Evolutionary conservation across 2,797 vertebrate genomes (phyloP), one percentile per base, ranked within the genome.

Genomic region (Sebastes steindachneri): DNA sequence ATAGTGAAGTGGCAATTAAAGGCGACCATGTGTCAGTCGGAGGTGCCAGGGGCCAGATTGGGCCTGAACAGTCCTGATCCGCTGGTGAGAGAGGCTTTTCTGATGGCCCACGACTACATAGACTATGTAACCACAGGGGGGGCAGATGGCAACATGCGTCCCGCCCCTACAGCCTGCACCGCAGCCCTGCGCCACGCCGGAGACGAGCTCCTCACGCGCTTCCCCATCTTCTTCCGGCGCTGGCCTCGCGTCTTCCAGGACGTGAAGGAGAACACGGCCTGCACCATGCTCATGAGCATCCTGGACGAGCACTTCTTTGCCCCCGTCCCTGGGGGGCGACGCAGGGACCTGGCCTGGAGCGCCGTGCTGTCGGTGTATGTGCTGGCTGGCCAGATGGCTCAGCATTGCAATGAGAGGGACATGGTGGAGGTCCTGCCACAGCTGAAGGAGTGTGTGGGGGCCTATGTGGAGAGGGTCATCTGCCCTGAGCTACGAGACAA

Each of bases 201-300:
- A 1, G 93, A 96, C 1, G 93, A 96, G 74, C 95, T 96, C 6
- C 93, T 96, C 25, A 33, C 29, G 25, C 92, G 91, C 70, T 97
- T 96, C 78, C 96, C 94, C 41, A 96, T 96, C 82, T 96, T 96
- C 91, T 96, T 97, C 83, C 90, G 93, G 4, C 95, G 95, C 60
- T 97, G 96, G 96, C 95, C 96, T 0, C 92, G 95, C 0, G 68
- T 97, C 28, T 97, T 96, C 81, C 92, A 90, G 70, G 93, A 95
- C 2, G 95, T 96, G 78, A 94, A 89, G 0, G 92, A 95, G 78
- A 65, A 53, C 28, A 88, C 93, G 0, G 96, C 95, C 60, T 95
- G 95, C 68, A 59, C 90, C 33, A 91, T 51, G 45, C 94, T 96
- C 14, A 28, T 92, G n/a, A 77, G 88, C 66, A 96, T 96, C 77